Base-by-base conservation (phyloP, 2,797 vertebrate species). In the Enteromius trimaculatus region DNA sequence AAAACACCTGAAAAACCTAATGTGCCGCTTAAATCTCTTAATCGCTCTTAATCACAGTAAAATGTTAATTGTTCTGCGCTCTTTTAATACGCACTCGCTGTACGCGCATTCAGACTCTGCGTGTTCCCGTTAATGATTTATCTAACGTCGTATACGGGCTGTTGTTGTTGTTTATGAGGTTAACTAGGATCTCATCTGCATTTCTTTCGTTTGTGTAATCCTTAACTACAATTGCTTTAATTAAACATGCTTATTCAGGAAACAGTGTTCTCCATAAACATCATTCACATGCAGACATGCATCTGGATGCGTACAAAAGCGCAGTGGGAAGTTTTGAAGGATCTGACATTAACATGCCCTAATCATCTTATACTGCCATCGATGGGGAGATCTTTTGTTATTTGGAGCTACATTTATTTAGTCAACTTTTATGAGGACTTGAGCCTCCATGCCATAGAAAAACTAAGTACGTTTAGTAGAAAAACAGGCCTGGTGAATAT, bases 191-290 rank as follows among this genome's bases (percentile, higher is more conserved):
- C 87, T 85, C 85, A 89, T 91, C 82, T 94, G 92, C 92, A 93
- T 94, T 92, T 94, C 88, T 93, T 94, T 94, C 89, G 75, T 90
- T 91, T 85, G 86, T 90, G 90, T 94, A 93, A 95, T 93, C 91
- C 91, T 84, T 68, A 89, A 93, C 89, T 92, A 92, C 92, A 93
- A 92, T 91, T 86, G 91, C 92, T 87, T 93, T 91, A 90, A 93
- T 86, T 82, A 84, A 87, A 88, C 79, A 81, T 91, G 85, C 87
- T 89, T 91, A 90, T 92, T 91, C 81, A 89, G 86, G 82, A 88
- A 79, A 86, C 76, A 79, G 83, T 79, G 87, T 88, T 66, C 87
- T 88, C 83, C 82, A 82, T 86, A 90, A 87, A 86, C 88, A 80
- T 68, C 64, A 80, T 83, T 87, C 76, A 60, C 84, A 80, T 90